Percentiles rank a stretch among this genome's conserved stretches.
These are phyloP conservation scores for Myopa tessellatipennis DNA, from an alignment of 2,888 invertebrate species.

Conservation along the genomic window DNA sequence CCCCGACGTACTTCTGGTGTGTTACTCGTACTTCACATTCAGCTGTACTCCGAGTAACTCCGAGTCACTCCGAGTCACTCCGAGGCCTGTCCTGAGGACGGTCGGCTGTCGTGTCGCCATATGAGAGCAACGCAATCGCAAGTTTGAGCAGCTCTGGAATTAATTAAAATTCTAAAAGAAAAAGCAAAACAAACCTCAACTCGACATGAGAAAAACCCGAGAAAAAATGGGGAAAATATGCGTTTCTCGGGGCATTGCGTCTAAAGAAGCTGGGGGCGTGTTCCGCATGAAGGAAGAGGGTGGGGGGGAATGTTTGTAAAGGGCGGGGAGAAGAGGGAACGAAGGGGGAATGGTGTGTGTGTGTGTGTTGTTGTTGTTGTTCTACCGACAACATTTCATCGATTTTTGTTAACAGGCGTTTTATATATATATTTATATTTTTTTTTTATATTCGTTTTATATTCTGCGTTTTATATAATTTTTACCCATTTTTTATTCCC, in stretches of 20 bases:
- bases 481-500: background rate
- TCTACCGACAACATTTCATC: slow-evolving; percentile 16
- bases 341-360: background rate
- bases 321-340: background rate
- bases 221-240: background rate
- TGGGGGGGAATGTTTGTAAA: background rate
- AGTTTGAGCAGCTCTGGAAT: slow-evolving; percentile 4
- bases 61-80: background rate
- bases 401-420: slow-evolving; percentile 31
- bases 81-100: background rate
- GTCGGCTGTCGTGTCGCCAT: background rate
- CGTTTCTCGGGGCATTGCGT: background rate
- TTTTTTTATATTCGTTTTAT: too few relatives aligned
- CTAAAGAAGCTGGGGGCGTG: too few relatives aligned
- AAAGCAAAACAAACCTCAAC: too few relatives aligned
- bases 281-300: background rate
- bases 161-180: slow-evolving; percentile 16
- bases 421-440: too few relatives aligned
- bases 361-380: background rate
- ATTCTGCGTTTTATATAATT: background rate
- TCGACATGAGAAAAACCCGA: too few relatives aligned
- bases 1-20: too few relatives aligned
- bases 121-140: background rate
- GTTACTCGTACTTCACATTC: too few relatives aligned
- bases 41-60: too few relatives aligned